phyloP scores from a whole-genome alignment of 1,140 invertebrate genomes.

The Melipona quadrifasciata region DNA sequence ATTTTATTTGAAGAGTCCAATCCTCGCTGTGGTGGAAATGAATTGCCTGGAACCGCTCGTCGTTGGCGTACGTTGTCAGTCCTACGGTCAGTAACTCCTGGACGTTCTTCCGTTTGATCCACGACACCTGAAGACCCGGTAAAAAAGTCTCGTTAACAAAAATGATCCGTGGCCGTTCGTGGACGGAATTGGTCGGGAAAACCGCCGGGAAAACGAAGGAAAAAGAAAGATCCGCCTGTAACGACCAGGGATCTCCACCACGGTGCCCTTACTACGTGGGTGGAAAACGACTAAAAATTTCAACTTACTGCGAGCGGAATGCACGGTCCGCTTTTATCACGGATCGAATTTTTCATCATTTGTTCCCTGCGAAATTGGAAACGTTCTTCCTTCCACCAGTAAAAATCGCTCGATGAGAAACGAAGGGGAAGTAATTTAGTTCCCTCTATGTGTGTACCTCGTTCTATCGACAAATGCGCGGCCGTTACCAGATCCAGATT shows the following conservation, averaged over 20 bases:
- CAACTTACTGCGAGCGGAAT: neutral
- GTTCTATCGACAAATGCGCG: slow-evolving; percentile 19
- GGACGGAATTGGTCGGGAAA: slow-evolving; percentile 1
- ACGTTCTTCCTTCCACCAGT: neutral
- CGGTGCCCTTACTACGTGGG: neutral
- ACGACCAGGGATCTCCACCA: neutral
- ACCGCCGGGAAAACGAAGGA: neutral
- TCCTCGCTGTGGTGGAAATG: slow-evolving; percentile 93
- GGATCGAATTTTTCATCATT: slow-evolving; percentile 25
- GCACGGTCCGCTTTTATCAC: slow-evolving; percentile 1
- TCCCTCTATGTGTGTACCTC: neutral
- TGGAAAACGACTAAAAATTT: neutral
- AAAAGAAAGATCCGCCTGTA: neutral
- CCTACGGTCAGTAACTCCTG: slow-evolving; percentile 92
- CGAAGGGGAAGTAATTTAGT: slow-evolving; percentile 32
- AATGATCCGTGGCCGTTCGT: slow-evolving; percentile 1
- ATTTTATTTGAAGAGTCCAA: slow-evolving; percentile 93
- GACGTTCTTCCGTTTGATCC: slow-evolving; percentile 89
- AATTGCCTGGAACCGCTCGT: slow-evolving; percentile 92
- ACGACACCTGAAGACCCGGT: slow-evolving; percentile 85
- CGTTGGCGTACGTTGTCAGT: slow-evolving; percentile 91
- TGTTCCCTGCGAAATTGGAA: slow-evolving; percentile 5
- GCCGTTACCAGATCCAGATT: neutral
- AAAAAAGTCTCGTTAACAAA: slow-evolving; percentile 42
- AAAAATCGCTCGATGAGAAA: slow-evolving; percentile 24